Conservation (phyloP, 2,888 invertebrate species). For the Eucriotettix oculatus region DNA sequence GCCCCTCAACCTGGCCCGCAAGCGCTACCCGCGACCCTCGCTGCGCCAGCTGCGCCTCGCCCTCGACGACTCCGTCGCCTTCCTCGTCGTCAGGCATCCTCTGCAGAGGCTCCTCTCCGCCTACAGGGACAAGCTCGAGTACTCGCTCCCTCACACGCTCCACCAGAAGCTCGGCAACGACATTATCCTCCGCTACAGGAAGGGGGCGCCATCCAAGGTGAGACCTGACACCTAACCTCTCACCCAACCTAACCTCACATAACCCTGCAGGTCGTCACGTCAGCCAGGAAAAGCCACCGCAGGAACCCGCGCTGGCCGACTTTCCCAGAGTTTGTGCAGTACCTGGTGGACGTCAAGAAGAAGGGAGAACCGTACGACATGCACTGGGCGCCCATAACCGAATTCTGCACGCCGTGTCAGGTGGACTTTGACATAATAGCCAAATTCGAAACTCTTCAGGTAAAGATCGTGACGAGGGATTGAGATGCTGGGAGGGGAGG, state of each 20-base stretch:
- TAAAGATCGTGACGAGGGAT: too few species aligned
- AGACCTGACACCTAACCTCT: too few species aligned
- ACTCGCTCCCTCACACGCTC: constrained; percentile 64
- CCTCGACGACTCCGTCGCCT: constrained; percentile 59
- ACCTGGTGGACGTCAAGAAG: constrained; percentile 52
- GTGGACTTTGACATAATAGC: constrained; percentile 65
- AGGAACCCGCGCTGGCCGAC: constrained; percentile 38
- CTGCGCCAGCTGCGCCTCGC: constrained; percentile 45
- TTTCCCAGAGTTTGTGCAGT: constrained; percentile 66
- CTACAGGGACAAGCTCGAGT: constrained; percentile 71
- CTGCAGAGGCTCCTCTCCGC: constrained; percentile 65
- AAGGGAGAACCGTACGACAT: constrained; percentile 53
- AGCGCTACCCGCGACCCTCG: constrained; percentile 61
- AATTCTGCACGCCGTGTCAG: constrained; percentile 74
- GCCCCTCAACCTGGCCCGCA: constrained; percentile 58
- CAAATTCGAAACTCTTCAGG: constrained; percentile 68
- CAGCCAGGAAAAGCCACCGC: neutral
- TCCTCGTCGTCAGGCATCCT: constrained; percentile 68
- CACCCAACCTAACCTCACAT: too few species aligned
- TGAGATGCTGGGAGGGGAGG: too few species aligned
- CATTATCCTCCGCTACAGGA: constrained; percentile 52
- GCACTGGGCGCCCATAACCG: constrained; percentile 75
- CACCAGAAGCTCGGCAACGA: constrained; percentile 64
- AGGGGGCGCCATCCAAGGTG: neutral
- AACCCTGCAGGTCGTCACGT: neutral